Conservation (phyloP, 2,888 invertebrate genomes). For the Drosophila mayaguana region DNA sequence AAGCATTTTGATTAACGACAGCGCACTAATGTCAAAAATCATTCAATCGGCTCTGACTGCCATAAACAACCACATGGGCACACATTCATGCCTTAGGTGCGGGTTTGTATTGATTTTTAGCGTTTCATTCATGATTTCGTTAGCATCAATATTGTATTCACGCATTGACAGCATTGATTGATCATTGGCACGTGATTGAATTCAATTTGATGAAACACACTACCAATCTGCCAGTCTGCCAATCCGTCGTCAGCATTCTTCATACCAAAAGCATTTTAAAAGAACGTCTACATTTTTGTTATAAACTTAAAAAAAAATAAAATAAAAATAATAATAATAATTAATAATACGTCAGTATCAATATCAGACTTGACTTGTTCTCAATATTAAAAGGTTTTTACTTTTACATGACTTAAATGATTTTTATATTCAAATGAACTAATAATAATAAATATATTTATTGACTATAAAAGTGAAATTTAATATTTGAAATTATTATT, state of each 20-base stretch:
- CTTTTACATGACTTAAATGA: neutral
- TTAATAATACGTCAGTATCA: neutral
- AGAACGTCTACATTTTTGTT: slow-evolving; percentile 29
- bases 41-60: slow-evolving; percentile 68
- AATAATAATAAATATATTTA: no score
- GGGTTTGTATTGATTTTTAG: slow-evolving; percentile 29
- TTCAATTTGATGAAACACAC: slow-evolving; percentile 80
- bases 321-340: slow-evolving; percentile 15
- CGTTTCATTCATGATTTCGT: slow-evolving; percentile 70
- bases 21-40: slow-evolving; percentile 77
- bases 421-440: neutral
- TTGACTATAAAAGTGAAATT: no score
- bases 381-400: no score
- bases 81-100: neutral
- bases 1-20: slow-evolving; percentile 80
- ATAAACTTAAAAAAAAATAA: slow-evolving; percentile 12
- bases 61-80: slow-evolving; percentile 27
- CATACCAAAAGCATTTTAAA: slow-evolving; percentile 39
- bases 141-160: slow-evolving; percentile 61
- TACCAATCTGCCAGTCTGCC: slow-evolving; percentile 52
- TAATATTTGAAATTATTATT: no score
- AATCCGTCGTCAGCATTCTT: slow-evolving; percentile 25
- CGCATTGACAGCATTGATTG: slow-evolving; percentile 78
- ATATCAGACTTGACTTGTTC: neutral
- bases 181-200: slow-evolving; percentile 81